Conservation (phyloP, 2,797 vertebrate genomes). For the Poeciliopsis gracilis region DNA sequence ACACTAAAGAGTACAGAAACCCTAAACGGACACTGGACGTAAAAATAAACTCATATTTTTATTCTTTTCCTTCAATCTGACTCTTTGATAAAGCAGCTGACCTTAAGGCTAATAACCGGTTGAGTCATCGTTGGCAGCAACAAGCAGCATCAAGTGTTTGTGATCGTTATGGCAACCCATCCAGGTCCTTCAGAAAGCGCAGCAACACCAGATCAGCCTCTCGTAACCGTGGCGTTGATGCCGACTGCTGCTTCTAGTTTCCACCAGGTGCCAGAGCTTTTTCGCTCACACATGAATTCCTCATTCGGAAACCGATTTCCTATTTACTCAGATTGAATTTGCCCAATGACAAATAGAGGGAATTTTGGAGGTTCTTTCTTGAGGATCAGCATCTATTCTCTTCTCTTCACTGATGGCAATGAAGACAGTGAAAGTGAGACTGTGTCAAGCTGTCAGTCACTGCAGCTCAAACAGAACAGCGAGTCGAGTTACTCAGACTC, state of each 20-base stretch:
- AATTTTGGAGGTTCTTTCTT: background rate
- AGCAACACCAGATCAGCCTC: background rate
- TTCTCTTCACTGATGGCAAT: background rate
- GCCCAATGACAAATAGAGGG: background rate
- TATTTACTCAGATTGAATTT: background rate
- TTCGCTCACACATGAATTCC: background rate
- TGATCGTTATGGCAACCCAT: background rate
- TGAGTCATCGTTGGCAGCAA: background rate
- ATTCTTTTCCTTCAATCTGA: background rate
- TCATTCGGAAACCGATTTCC: background rate
- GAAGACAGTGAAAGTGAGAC: conserved; percentile 4
- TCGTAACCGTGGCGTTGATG: no score
- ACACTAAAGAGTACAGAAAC: no score
- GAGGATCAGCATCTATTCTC: background rate
- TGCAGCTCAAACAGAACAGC: background rate
- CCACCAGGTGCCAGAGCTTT: no score
- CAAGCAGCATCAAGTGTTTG: no score
- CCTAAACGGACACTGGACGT: no score
- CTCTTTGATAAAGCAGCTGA: background rate
- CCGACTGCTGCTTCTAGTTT: no score
- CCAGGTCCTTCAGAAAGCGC: background rate
- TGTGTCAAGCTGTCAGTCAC: background rate
- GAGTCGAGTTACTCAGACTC: background rate
- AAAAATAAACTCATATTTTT: no score
- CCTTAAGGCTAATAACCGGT: background rate